phyloP scores from a whole-genome alignment of 2,113 vertebrate species.

The Felis catus region F.catus_Fca126_mat1.0 CM031417.1:11092001-11092500 shows the following conservation, averaged over 20 bases:
- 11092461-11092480: background rate
- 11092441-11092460: background rate
- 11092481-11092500: background rate
- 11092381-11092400: background rate
- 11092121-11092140: background rate
- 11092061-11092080: background rate
- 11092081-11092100: background rate
- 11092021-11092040: background rate
- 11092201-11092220: fast-evolving
- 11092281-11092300: background rate
- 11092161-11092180: background rate
- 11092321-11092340: background rate
- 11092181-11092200: background rate
- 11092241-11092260: background rate
- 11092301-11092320: fast-evolving
- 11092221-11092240: background rate
- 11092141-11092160: background rate
- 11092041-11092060: background rate
- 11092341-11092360: background rate
- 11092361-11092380: background rate
- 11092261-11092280: fast-evolving
- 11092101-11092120: background rate
- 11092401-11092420: background rate
- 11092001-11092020: background rate
- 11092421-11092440: background rate